Percentiles rank a stretch among this genome's conserved stretches.
Conservation (phyloP, 2,113 vertebrate species). For the Athene noctua region DNA sequence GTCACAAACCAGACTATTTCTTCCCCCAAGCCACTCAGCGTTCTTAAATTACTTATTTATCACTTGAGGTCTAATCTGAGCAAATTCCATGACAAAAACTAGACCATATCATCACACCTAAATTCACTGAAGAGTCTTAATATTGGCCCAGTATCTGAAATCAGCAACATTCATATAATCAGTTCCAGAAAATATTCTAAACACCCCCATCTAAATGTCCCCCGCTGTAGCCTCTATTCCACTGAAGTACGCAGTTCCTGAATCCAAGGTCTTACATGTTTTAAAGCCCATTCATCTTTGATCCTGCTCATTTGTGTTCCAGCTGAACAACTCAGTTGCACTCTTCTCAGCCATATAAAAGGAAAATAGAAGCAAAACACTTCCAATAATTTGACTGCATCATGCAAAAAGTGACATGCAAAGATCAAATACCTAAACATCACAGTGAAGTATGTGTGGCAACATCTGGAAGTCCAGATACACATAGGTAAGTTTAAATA, state of each 20-base stretch:
- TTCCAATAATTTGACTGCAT: neutral
- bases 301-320: neutral
- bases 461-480: neutral
- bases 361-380: neutral
- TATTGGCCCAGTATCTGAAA: neutral
- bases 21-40: neutral
- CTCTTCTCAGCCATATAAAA: neutral
- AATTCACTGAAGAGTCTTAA: neutral
- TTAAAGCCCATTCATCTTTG: neutral
- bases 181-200: neutral
- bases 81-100: neutral
- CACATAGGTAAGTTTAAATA: neutral
- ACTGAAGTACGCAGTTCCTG: neutral
- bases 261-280: neutral
- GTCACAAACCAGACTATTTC: neutral
- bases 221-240: neutral
- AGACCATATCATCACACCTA: neutral
- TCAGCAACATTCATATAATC: neutral
- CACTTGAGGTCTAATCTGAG: neutral
- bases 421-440: neutral
- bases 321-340: accelerated
- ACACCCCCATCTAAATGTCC: neutral
- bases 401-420: neutral
- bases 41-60: neutral
- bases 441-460: neutral